Evolutionary conservation across 2,888 invertebrate species (phyloP), one percentile per base, ranked within the genome.

Genomic region (Synanthedon formicaeformis): DNA sequence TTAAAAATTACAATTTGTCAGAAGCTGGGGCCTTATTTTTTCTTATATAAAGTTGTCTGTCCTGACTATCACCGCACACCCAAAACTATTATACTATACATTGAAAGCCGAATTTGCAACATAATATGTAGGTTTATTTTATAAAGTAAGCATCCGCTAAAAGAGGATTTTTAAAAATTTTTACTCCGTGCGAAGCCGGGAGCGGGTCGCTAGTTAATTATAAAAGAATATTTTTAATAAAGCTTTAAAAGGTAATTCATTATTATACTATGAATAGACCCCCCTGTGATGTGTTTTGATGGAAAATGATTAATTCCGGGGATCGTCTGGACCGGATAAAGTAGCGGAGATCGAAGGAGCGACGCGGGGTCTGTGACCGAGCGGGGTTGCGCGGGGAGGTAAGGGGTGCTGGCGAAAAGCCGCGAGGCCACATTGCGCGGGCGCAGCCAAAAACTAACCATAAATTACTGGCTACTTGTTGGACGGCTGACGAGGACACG

Each of bases 391-490:
- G 50, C 50, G 50, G 63, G 53, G 62, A 54, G 65, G 65, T 60
- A 58, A 62, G 59, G 64, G 69, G 66, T 70, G 58, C 71, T 66
- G 66, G 70, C 76, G 79, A 74, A 80, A 81, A 84, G 85, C 83
- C 77, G 82, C 75, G 80, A 76, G 81, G 81, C 85, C 61, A 74
- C 86, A 86, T 84, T 85, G 84, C 86, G 77, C 77, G 62, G 75
- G 68, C 75, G 77, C 82, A 74, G 75, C 86, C 88, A 85, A 87
- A 88, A 88, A 87, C 87, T 88, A 88, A 88, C 87, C 88, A 88
- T 88, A 87, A 88, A 88, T 88, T 88, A 88, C 86, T 71, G 79
- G 78, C 82, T 77, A 81, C 86, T 87, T 81, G 87, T 78, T 67
- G 73, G 75, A 73, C 79, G 70, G 71, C 77, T 50, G 55, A 50